Base-by-base conservation (phyloP, 2,888 invertebrate species). In the Parnassius glacialis region DNA sequence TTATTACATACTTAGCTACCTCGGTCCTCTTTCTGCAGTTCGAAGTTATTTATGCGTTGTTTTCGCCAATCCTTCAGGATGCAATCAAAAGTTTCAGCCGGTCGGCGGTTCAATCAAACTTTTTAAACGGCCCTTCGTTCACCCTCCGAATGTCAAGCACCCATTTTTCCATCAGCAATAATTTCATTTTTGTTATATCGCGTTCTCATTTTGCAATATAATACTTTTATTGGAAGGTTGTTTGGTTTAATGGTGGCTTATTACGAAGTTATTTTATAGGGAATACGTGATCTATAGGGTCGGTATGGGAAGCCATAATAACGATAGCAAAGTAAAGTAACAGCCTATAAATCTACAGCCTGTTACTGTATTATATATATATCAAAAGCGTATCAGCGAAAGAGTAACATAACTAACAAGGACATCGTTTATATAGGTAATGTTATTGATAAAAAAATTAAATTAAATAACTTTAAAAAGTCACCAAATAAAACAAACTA, bases 81-180 rank as follows among this genome's bases (percentile, higher is more conserved):
- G 85, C 86, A 89, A 90, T 89, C 88, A 86, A 85, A 88, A 90
- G 81, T 83, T 84, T 81, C 67, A 64, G 57, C 66, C 70, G 67
- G 72, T 71, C 73, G 71, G 70, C 70, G 68, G 82, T 85, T 81
- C 87, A 89, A 90, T 89, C 90, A 88, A 90, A 90, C 88, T 90
- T 90, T 87, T 85, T 83, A 85, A 88, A 86, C 82, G 83, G 70
- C 70, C 76, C 74, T 66, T 68, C 69, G 68, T 34, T 34, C 70
- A 69, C 79, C 75, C 74, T 67, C 72, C 65, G 66, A 70, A 77
- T 74, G 76, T 80, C 78, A 76, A 74, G 76, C 44, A 73, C 70
- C 58, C 62, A 65, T 69, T 72, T 64, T 68, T 61, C 67, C 67
- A 68, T 65, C 64, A 61, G 80, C 78, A 75, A 85, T 87, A 81